Evolutionary conservation across 1,140 invertebrate species (phyloP).

Genomic region (Scaptomyza graminum): DNA sequence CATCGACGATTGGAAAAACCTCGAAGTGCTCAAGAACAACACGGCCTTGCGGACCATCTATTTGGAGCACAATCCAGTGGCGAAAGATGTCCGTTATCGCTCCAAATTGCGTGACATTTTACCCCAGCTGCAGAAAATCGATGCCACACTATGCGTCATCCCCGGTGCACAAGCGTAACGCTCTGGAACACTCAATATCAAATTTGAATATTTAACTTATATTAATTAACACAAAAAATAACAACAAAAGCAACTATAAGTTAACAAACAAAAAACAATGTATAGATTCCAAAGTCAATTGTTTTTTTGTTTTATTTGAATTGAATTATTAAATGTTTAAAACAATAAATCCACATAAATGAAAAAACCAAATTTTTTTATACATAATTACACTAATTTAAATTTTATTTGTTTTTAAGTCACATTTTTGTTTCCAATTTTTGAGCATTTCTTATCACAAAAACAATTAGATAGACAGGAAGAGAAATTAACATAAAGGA

Average conservation of each 20-base stretch:
- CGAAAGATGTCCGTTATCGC: conserved; percentile 93
- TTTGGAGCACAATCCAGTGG: conserved; percentile 96
- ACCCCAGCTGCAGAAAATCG: conserved; percentile 95
- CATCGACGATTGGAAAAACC: conserved; percentile 92
- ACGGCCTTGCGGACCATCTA: conserved; percentile 95
- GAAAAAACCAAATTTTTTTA: not conserved
- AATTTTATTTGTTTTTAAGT: not conserved
- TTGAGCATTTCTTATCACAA: not conserved
- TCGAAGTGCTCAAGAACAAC: conserved; percentile 90
- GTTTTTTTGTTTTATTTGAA: not conserved
- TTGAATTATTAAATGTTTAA: too few species aligned
- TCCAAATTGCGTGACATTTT: conserved; percentile 95
- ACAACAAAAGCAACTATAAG: conserved; percentile 7
- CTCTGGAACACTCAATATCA: conserved; percentile 11
- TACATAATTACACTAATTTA: not conserved
- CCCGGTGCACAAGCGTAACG: conserved; percentile 71
- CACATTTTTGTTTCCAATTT: not conserved
- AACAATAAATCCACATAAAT: not conserved
- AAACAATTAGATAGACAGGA: not conserved
- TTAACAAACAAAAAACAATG: conserved; percentile 3
- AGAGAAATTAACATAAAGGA: not conserved
- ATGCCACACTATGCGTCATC: conserved; percentile 93
- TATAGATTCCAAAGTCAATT: conserved; percentile 17
- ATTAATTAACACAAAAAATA: not conserved
- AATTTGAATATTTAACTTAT: conserved; percentile 9